Evolutionary conservation across 2,888 invertebrate genomes (phyloP), one percentile per base, ranked within the genome.

Genomic region (Silvanus unidentatus): DNA sequence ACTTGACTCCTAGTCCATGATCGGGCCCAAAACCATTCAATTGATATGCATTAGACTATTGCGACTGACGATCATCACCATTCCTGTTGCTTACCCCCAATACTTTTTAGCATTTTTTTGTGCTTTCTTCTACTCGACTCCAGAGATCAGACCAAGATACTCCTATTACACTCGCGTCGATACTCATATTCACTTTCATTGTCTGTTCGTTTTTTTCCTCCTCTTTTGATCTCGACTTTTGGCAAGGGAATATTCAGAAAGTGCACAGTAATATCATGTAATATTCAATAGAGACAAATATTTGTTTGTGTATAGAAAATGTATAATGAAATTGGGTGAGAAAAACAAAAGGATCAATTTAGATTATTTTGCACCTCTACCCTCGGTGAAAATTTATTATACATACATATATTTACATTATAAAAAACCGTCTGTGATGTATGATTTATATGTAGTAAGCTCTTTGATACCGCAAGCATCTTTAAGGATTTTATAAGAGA

Each of bases 11-110:
- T 39, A 48, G 27, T 51, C 38, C 40, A 44, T 40, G 50, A 55
- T 55, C 55, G 54, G 44, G 48, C 54, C 51, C 54, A 49, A 42
- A 46, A 28, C 42, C 40, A 52, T 49, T 59, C 63, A 57, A 68
- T 68, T 68, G 66, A 68, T 67, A 69, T 69, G 69, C 69, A 69
- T 68, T 64, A 61, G 61, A 61, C 61, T 58, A 57, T 61, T 59
- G 54, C 54, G 51, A 52, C 45, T 49, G 43, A 48, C 47, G 45
- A 44, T 48, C 46, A 53, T 50, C 45, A 47, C 48, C 52, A 46
- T 51, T 49, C 48, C 50, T 54, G 52, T 54, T 55, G 52, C 53
- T 45, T 44, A 41, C 49, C 52, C 52, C 47, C 50, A 39, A 47
- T 50, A 42, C 48, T 44, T 44, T 49, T 46, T 40, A 40, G 42